Base-by-base conservation (phyloP, 2,113 vertebrate genomes). In the Chaetorhynchus papuensis region DNA sequence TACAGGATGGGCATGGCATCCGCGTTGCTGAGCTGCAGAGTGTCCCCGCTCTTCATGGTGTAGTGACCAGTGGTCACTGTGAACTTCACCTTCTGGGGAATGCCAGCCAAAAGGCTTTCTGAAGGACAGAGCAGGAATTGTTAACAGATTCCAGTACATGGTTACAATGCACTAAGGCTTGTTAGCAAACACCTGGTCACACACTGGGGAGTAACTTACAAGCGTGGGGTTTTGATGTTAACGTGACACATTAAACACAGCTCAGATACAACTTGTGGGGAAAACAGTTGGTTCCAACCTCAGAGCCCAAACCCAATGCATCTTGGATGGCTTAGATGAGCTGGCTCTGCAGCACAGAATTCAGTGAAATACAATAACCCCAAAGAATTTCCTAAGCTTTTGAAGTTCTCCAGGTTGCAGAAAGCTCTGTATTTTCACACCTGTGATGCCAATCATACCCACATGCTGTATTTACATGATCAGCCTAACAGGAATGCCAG, bases 31-130 rank as follows among this genome's bases (percentile, higher is more conserved):
- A 99, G 98, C 97, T 99, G 99, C 81, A 99, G 97, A 53, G 99
- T 98, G 70, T 99, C 99, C 26, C 99, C 99, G 2, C 97, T 98
- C 97, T 99, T 99, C 94, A 99, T 95, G 22, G 94, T 89, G 83
- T 99, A 99, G 97, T 99, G 99, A 66, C 99, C 99, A 11, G 99
- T 99, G 53, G 98, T 96, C 86, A 99, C 98, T 9, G 98, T 99
- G 97, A 99, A 99, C 97, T 98, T 99, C 85, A 99, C 98, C 91
- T 97, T 98, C 98, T 99, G 99, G 86, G 99, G 98, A 94, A 99
- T 98, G 54, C 99, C 99, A 22, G 99, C 99, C 97, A 99, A 95
- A 94, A 99, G 99, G 47, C 98, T 98, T 69, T 99, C 99, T 99
- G 94, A 61, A 96, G 75, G 81, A 86, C 83, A 75, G 61, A 49